These are phyloP conservation scores for Syngnathus typhle DNA, from an alignment of 2,113 vertebrate species.

Conservation along the genomic window DNA sequence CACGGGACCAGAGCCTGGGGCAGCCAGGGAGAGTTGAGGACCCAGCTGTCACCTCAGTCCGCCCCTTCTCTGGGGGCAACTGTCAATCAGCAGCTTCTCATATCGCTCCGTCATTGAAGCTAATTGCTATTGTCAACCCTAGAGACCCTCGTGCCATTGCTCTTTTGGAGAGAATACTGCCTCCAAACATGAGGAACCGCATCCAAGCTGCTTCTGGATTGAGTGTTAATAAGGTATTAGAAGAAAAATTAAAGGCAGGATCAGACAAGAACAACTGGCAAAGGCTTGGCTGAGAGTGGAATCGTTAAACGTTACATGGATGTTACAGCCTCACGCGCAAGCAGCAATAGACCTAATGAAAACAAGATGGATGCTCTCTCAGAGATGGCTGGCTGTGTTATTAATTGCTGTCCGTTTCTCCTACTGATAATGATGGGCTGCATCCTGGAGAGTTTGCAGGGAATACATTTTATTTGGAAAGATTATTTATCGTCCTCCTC, in stretches of 20 bases:
- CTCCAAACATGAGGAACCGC: conserved; percentile 57
- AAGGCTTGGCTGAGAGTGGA: conserved; percentile 37
- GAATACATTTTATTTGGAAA: conserved; percentile 86
- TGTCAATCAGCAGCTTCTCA: conserved; percentile 67
- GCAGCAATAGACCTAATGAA: conserved; percentile 71
- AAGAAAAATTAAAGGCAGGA: conserved; percentile 57
- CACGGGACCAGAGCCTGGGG: conserved; percentile 68
- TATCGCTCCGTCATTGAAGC: conserved; percentile 67
- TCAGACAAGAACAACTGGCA: conserved; percentile 51
- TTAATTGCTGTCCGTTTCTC: conserved; percentile 83
- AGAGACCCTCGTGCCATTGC: conserved; percentile 61
- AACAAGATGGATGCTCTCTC: conserved; percentile 71
- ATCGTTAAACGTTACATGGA: conserved; percentile 44
- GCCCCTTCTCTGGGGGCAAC: conserved; percentile 67
- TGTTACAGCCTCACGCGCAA: conserved; percentile 34
- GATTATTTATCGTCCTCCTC: conserved; percentile 85
- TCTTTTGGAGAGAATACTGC: conserved; percentile 65
- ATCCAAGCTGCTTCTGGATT: conserved; percentile 59
- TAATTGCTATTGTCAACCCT: conserved; percentile 71
- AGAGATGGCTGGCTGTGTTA: conserved; percentile 73
- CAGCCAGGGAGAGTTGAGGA: conserved; percentile 59
- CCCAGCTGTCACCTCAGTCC: conserved; percentile 72
- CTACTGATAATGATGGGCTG: conserved; percentile 81
- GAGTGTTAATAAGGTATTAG: conserved; percentile 58
- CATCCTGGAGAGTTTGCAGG: conserved; percentile 82